A percentile compares a stretch with the other conserved stretches of the same genome.
Conservation (phyloP, 2,888 invertebrate genomes). For the Dynastes tityus region DNA sequence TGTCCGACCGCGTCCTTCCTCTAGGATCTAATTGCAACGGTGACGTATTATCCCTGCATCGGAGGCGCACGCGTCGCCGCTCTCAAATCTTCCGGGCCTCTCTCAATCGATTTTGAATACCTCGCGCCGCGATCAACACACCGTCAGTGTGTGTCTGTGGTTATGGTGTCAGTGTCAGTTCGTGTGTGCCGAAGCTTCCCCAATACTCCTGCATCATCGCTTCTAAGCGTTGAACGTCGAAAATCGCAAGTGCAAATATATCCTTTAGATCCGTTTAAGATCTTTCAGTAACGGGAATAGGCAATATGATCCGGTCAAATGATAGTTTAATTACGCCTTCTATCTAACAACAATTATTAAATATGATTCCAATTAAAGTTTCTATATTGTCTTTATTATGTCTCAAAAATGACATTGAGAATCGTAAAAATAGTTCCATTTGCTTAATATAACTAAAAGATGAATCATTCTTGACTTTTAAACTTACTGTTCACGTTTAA, state of each 20-base stretch:
- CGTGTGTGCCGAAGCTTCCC: slow-evolving; percentile 23
- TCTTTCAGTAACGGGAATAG: not conserved
- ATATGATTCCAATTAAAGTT: too few relatives aligned
- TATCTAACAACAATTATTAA: not conserved
- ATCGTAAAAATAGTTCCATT: not conserved
- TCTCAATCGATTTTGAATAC: slow-evolving; percentile 58
- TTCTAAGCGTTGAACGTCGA: slow-evolving; percentile 6
- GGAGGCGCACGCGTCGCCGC: slow-evolving; percentile 57
- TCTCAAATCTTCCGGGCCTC: slow-evolving; percentile 57
- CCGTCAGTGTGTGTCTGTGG: slow-evolving; percentile 64
- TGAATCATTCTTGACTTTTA: not conserved
- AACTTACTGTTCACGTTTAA: slow-evolving; percentile 12
- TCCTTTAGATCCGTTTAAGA: not conserved
- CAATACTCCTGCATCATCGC: not conserved
- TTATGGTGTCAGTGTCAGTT: slow-evolving; percentile 60
- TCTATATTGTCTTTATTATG: not conserved
- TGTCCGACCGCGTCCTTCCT: slow-evolving; percentile 27
- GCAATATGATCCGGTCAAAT: not conserved
- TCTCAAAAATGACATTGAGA: not conserved
- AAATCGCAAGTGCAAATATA: slow-evolving; percentile 32
- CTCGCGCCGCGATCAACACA: slow-evolving; percentile 52
- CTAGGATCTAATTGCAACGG: slow-evolving; percentile 59
- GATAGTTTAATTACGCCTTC: not conserved
- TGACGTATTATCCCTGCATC: slow-evolving; percentile 61
- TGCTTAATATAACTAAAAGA: not conserved